Conservation (phyloP, 2,888 invertebrate genomes). For the Pristionchus arcanus region DNA sequence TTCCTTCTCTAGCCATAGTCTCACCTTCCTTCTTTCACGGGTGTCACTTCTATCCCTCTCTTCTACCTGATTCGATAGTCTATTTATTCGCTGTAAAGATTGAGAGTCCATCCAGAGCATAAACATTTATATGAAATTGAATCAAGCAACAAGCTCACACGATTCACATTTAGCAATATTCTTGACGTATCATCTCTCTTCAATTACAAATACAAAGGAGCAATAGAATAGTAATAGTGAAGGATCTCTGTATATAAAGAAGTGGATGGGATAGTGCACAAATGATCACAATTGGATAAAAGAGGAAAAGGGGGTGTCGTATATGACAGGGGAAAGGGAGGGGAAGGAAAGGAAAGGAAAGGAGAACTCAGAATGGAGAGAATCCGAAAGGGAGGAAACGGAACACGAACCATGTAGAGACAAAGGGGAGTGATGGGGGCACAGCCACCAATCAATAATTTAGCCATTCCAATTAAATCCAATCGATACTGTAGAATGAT, state of each 20-base stretch:
- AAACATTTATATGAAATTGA: constrained; percentile 45
- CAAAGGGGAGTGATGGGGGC: neutral
- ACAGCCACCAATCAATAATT: constrained; percentile 51
- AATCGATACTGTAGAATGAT: constrained; percentile 40
- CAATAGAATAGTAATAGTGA: neutral
- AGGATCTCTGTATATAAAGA: constrained; percentile 6
- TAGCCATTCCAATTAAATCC: constrained; percentile 18
- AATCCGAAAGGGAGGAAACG: neutral
- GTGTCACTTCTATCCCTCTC: constrained; percentile 5
- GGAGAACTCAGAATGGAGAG: neutral
- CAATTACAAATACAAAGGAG: constrained; percentile 25
- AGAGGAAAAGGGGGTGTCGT: constrained; percentile 32
- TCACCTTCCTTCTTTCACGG: neutral
- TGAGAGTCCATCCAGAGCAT: constrained; percentile 40
- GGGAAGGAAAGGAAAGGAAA: too few relatives aligned
- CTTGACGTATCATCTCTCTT: constrained; percentile 21
- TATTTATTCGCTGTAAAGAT: constrained; percentile 46
- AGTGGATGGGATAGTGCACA: constrained; percentile 20
- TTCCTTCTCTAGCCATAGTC: constrained; percentile 32
- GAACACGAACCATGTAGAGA: constrained; percentile 49
- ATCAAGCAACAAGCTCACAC: constrained; percentile 15
- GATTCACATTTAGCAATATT: constrained; percentile 43
- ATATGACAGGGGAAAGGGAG: constrained; percentile 52
- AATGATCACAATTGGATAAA: constrained; percentile 4
- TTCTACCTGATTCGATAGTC: constrained; percentile 35